A percentile compares a stretch with the other conserved stretches of the same genome.
Evolutionary conservation across 2,888 invertebrate species (phyloP).

Genomic region (Drosophila trichaetosa): DNA sequence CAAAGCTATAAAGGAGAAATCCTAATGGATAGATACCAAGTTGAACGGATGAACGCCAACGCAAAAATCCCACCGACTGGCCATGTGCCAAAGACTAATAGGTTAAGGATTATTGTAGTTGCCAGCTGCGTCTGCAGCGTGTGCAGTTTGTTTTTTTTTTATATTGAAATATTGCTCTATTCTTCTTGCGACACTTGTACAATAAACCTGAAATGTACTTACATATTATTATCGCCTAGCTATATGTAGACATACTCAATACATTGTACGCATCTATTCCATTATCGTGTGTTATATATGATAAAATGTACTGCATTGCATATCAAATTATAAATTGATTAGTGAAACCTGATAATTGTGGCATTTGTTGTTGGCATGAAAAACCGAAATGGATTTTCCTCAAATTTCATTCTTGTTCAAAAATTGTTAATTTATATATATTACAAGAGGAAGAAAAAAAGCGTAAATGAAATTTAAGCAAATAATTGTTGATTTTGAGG

Average conservation of each 20-base stretch:
- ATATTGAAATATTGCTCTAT: slow-evolving; percentile 31
- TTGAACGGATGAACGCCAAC: slow-evolving; percentile 8
- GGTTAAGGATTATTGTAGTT: slow-evolving; percentile 36
- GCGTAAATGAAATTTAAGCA: not conserved
- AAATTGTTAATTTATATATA: not conserved
- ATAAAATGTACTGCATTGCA: not conserved
- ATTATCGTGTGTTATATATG: not conserved
- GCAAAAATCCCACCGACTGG: slow-evolving; percentile 20
- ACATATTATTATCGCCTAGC: not conserved
- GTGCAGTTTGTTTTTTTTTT: slow-evolving; percentile 9
- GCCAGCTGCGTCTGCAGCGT: slow-evolving; percentile 13
- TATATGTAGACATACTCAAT: not conserved
- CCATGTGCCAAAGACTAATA: slow-evolving; percentile 52
- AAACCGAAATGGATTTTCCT: not conserved
- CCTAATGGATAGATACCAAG: slow-evolving; percentile 12
- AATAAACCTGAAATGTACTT: slow-evolving; percentile 35
- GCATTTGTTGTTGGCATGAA: not conserved
- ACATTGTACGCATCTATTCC: not conserved
- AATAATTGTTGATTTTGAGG: not conserved
- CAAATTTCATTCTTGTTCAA: not conserved
- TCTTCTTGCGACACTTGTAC: slow-evolving; percentile 13
- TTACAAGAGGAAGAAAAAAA: not conserved
- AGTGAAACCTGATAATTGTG: not conserved
- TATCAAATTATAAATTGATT: not conserved
- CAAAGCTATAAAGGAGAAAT: slow-evolving; percentile 33